phyloP scores from a whole-genome alignment of 2,888 invertebrate genomes.

The Elmis aenea region DNA sequence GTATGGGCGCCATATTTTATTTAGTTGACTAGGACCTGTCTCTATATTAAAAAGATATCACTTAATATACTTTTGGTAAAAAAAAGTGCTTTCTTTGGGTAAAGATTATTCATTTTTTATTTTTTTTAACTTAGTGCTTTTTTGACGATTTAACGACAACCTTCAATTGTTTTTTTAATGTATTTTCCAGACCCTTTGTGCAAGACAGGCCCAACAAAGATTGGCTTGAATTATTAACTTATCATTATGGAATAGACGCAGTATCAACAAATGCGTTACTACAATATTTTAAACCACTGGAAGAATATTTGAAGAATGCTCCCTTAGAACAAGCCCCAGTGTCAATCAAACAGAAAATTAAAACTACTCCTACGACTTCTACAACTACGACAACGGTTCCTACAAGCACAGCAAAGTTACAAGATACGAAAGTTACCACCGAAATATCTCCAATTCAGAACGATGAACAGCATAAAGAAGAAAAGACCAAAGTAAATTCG shows the following conservation, averaged over 20 bases:
- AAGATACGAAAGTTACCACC: background rate
- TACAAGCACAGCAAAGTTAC: too few relatives aligned
- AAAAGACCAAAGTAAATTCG: background rate
- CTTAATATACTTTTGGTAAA: too few relatives aligned
- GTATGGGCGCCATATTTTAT: too few relatives aligned
- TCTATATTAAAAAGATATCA: too few relatives aligned
- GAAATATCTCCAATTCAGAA: background rate
- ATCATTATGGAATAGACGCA: conserved; percentile 48
- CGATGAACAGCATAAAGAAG: too few relatives aligned
- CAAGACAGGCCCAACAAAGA: conserved; percentile 45
- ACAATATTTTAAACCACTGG: conserved; percentile 53
- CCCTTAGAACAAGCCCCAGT: conserved; percentile 28
- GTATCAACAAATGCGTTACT: conserved; percentile 51
- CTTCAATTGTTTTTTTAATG: too few relatives aligned
- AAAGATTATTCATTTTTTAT: too few relatives aligned
- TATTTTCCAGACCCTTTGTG: too few relatives aligned
- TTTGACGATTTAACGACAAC: too few relatives aligned
- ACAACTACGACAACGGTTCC: conserved; percentile 2
- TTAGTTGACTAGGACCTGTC: too few relatives aligned
- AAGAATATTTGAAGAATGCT: conserved; percentile 52
- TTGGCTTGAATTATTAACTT: conserved; percentile 51
- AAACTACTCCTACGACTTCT: conserved; percentile 26
- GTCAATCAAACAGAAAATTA: conserved; percentile 22
- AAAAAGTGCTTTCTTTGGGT: too few relatives aligned
- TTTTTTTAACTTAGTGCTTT: too few relatives aligned